Evolutionary conservation across 2,113 vertebrate genomes (phyloP), one percentile per base, ranked within the genome.

Genomic region (Zootoca vivipara): DNA sequence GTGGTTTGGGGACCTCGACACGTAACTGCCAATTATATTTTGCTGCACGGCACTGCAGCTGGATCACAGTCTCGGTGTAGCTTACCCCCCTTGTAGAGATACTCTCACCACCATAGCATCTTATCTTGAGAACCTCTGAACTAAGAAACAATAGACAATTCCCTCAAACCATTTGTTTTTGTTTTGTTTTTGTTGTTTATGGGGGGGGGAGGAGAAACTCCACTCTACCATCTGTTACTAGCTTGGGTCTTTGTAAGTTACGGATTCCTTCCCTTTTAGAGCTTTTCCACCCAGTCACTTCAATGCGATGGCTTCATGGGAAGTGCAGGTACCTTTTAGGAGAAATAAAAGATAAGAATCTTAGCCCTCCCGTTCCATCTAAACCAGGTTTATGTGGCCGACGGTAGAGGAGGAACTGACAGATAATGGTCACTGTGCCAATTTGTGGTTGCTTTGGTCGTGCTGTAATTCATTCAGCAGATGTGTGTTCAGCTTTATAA

Each of bases 191-290:
- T n/a, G 52, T 69, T 4, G 38, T 18, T 70, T 79, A 42, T 2
- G 4, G 3, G 0, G 70, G 70, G 7, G 1, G 35, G 33, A 35
- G 65, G 80, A 88, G 80, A 75, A 77, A 67, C 2, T 38, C n/a
- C n/a, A 72, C 65, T 18, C 33, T 30, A 58, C 83, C 87, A 56
- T 88, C 87, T 83, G 80, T 88, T 83, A 52, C 40, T 88, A 83
- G n/a, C 79, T 75, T n/a, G 33, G 3, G n/a, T 64, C 24, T 83
- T 88, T 88, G 83, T 88, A 88, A 83, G 87, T 88, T 88, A 77
- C 1, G 85, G 2, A 0, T 78, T 30, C 84, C 89, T 85, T 77
- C 30, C 15, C 82, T 92, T 92, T 5, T 7, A 72, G 1, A 35
- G 52, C 33, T 38, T 83, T 90, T 4, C 2, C 64, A 26, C 4